Base-by-base conservation (phyloP, 2,113 vertebrate species). In the Poeciliopsis prolifica region DNA sequence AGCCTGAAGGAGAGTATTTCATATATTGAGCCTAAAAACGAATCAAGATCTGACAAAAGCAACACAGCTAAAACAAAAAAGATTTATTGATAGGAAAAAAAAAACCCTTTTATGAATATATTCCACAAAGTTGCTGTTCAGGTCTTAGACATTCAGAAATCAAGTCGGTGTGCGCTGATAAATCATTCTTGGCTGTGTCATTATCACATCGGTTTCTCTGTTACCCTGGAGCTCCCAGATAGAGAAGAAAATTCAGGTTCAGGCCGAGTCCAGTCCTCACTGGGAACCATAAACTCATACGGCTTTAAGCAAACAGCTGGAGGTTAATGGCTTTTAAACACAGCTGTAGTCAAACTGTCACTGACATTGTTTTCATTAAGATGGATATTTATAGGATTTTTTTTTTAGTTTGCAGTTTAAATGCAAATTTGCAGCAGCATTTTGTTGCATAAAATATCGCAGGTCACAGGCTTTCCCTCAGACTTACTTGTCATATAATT, bases 171-270 rank as follows among this genome's bases (percentile, higher is more conserved):
- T 74, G 79, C 85, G 81, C 82, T 83, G 74, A 70, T 90, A 72
- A 89, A 89, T 90, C 82, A 87, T 89, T 90, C 68, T 88, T 89
- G 71, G 75, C 78, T 31, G 31, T 54, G 63, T 9, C 67, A 84
- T 63, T 29, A 72, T 86, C 77, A 63, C 68, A 63, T 44, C 31
- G 4, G 85, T 83, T 81, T 73, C 70, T 77, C 54, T 61, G 72
- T 76, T 65, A 78, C 71, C 82, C 70, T n/a, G 5, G 48, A 83
- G 76, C 88, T 85, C 86, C 76, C 31, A 79, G 77, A 75, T 66
- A 58, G 69, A 68, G 63, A 0, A 2, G 48, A 54, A 64, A 80
- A 42, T 48, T 72, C 7, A 83, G 78, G 72, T 68, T 68, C 62
- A 80, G 31, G 68, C n/a, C 28, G 42, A 66, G 70, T 78, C 61